Evolutionary conservation across 1,140 invertebrate species (phyloP).

Genomic region (Leptonema lineaticorne): DNA sequence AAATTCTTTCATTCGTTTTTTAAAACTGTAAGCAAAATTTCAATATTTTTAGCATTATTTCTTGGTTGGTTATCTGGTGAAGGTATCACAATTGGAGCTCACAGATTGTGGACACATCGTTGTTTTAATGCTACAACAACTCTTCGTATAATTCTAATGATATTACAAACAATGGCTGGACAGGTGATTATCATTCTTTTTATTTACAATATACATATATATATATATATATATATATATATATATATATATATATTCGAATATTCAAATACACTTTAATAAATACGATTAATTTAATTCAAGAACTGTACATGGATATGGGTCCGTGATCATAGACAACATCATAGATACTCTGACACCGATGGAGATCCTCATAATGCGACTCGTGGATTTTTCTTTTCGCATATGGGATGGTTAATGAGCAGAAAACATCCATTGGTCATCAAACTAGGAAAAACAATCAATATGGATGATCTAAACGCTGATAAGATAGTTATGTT

Average conservation of each 20-base stretch:
- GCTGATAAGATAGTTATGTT: slow-evolving; percentile 71
- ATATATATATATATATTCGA: neutral
- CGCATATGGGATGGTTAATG: slow-evolving; percentile 69
- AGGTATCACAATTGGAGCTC: slow-evolving; percentile 51
- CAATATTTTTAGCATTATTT: slow-evolving; percentile 43
- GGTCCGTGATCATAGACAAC: slow-evolving; percentile 62
- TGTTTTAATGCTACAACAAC: slow-evolving; percentile 47
- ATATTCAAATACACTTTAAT: no score
- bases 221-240: slow-evolving; percentile 44
- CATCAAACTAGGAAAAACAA: slow-evolving; percentile 57
- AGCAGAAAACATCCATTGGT: slow-evolving; percentile 65
- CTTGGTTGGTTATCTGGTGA: slow-evolving; percentile 43
- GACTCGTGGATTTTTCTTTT: slow-evolving; percentile 67
- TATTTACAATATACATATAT: slow-evolving; percentile 67
- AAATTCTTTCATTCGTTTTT: no score
- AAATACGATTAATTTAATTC: no score
- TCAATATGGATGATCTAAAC: slow-evolving; percentile 72
- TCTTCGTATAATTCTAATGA: slow-evolving; percentile 44
- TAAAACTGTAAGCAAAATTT: no score
- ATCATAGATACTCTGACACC: slow-evolving; percentile 65
- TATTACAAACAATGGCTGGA: slow-evolving; percentile 51
- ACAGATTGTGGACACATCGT: slow-evolving; percentile 52
- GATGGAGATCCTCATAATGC: slow-evolving; percentile 68
- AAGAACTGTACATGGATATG: slow-evolving; percentile 51
- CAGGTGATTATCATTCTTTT: slow-evolving; percentile 58